Percentiles rank a stretch among this genome's conserved stretches.
phyloP scores from a whole-genome alignment of 2,888 invertebrate species.

The Hypena proboscidalis region DNA sequence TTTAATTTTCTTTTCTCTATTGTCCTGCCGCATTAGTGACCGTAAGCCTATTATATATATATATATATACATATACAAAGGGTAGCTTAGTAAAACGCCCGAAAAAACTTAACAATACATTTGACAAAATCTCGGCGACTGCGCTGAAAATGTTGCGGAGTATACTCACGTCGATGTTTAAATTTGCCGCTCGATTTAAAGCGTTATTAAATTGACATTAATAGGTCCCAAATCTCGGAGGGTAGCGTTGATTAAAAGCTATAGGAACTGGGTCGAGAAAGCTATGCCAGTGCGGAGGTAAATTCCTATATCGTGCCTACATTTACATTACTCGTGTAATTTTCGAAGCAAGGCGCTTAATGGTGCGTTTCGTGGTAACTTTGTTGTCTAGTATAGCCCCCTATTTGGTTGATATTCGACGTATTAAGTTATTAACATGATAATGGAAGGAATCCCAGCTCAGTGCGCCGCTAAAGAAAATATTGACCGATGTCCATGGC shows the following conservation, averaged over 20 bases:
- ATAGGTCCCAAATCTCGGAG: slow-evolving; percentile 53
- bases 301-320: slow-evolving; percentile 66
- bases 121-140: slow-evolving; percentile 32
- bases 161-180: slow-evolving; percentile 40
- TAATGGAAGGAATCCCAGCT: slow-evolving; percentile 48
- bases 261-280: slow-evolving; percentile 41
- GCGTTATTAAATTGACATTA: slow-evolving; percentile 67
- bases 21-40: slow-evolving; percentile 28
- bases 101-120: slow-evolving; percentile 28
- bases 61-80: slow-evolving; percentile 39
- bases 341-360: slow-evolving; percentile 60
- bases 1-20: slow-evolving; percentile 40
- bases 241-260: slow-evolving; percentile 67
- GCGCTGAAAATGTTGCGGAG: slow-evolving; percentile 19
- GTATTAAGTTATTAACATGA: slow-evolving; percentile 60
- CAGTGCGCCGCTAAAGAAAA: slow-evolving; percentile 46
- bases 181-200: slow-evolving; percentile 57
- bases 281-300: slow-evolving; percentile 54
- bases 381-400: slow-evolving; percentile 60
- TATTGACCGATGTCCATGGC: slow-evolving; percentile 54
- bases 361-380: slow-evolving; percentile 63
- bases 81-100: slow-evolving; percentile 27
- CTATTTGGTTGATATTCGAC: slow-evolving; percentile 39
- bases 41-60: slow-evolving; percentile 14
- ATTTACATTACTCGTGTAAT: too few species aligned